phyloP scores from a whole-genome alignment of 2,113 vertebrate species.

The Podarcis raffonei region DNA sequence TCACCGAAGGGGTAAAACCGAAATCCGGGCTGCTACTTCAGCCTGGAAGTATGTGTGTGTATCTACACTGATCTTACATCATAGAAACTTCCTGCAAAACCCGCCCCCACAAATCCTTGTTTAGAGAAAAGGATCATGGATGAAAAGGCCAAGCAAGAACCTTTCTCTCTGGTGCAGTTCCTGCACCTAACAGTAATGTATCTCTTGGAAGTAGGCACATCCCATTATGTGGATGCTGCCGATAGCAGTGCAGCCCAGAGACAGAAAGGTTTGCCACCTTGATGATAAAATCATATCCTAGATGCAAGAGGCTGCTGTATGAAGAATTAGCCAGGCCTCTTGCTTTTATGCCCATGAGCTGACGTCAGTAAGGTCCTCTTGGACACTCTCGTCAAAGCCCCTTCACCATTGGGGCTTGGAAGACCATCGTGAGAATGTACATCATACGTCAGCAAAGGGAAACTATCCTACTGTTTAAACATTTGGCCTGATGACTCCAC shows the following conservation, averaged over 20 bases:
- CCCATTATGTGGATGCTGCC: no score
- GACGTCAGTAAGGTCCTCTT: constrained; percentile 9
- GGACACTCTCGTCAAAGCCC: constrained; percentile 1
- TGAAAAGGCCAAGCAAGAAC: no score
- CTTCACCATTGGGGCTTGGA: constrained; percentile 13
- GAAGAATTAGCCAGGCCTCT: no score
- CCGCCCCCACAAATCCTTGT: no score
- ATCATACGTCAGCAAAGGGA: constrained; percentile 3
- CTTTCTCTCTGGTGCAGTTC: no score
- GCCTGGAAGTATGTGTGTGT: no score
- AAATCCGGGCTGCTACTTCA: no score
- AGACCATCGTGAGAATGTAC: constrained; percentile 26
- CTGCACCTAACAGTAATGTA: not conserved
- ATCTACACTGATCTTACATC: no score
- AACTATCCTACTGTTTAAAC: rapidly evolving
- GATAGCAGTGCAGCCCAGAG: not conserved
- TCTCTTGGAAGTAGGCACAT: not conserved
- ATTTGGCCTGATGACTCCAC: not conserved
- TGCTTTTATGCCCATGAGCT: not conserved
- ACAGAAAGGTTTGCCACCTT: not conserved
- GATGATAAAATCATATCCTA: no score
- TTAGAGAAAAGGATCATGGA: no score
- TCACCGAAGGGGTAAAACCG: no score
- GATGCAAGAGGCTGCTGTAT: not conserved
- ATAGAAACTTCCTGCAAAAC: no score